A percentile compares a stretch with the other conserved stretches of the same genome.
Conservation (phyloP, 2,797 vertebrate genomes). For the Chaetophractus vellerosus region DNA sequence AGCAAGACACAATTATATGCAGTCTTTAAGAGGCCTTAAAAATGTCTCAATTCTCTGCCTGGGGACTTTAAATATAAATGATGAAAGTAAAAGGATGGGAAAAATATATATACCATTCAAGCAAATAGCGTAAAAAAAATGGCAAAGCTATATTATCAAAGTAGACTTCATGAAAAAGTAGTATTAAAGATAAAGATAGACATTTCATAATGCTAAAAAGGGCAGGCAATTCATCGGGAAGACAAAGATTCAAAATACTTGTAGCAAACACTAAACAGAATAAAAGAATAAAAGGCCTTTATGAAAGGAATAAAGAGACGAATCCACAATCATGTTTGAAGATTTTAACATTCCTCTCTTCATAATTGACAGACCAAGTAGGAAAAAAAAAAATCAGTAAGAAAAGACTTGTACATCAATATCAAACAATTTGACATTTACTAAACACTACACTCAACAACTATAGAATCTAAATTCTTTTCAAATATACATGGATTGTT, state of each 20-base stretch:
- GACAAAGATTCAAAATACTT: conserved; percentile 25
- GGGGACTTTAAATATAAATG: neutral
- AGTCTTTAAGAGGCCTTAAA: neutral
- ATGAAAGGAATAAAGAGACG: conserved; percentile 17
- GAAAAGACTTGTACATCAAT: conserved; percentile 1
- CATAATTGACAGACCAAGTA: neutral
- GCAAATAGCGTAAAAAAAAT: conserved; percentile 10
- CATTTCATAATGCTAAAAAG: conserved; percentile 27
- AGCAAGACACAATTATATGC: neutral
- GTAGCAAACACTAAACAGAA: conserved; percentile 16
- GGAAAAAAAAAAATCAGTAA: neutral
- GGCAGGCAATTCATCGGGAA: neutral
- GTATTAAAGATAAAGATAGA: neutral
- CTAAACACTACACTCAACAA: neutral
- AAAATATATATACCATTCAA: neutral
- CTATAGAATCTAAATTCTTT: conserved; percentile 36
- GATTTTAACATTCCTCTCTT: conserved; percentile 6
- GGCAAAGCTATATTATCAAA: neutral
- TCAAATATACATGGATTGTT: neutral
- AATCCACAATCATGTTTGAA: neutral
- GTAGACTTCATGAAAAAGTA: neutral
- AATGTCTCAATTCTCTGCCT: too few relatives aligned
- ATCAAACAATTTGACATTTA: conserved; percentile 16
- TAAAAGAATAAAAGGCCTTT: too few relatives aligned
- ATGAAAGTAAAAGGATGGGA: neutral